phyloP scores from a whole-genome alignment of 37 sponge, comb jelly and placozoan species.

The Eunapius fragilis region DNA sequence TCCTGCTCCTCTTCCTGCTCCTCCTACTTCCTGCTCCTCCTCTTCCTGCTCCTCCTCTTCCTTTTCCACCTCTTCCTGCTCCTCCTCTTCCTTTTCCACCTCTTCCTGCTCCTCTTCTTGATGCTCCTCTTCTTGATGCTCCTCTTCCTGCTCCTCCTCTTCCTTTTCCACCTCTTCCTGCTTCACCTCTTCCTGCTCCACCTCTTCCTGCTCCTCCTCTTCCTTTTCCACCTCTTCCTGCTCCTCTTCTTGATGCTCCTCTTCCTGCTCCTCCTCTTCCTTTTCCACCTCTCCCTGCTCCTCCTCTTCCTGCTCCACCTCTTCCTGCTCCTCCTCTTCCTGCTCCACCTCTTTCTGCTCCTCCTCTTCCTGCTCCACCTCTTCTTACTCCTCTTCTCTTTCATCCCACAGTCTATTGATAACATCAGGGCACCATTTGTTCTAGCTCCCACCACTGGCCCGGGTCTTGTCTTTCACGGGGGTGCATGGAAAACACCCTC shows the following conservation, averaged over 20 bases:
- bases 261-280: neutral
- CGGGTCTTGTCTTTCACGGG: conserved; percentile 55
- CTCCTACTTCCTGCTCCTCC: neutral
- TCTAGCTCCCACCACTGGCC: neutral
- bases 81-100: neutral
- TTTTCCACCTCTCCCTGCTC: too few relatives aligned
- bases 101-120: neutral
- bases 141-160: neutral
- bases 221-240: too few relatives aligned
- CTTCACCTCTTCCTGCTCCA: neutral
- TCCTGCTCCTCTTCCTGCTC: neutral
- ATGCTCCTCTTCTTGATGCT: too few relatives aligned
- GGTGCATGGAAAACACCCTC: conserved; percentile 61
- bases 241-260: too few relatives aligned
- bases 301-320: neutral
- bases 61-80: too few relatives aligned
- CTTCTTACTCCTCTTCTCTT: too few relatives aligned
- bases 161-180: neutral
- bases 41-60: neutral
- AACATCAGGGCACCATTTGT: conserved; percentile 24
- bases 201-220: neutral
- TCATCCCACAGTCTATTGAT: neutral
- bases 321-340: neutral
- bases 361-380: neutral
- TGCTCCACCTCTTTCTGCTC: neutral